phyloP scores from a whole-genome alignment of 2,888 invertebrate genomes.

The Alviniconcha strummeri region DNA sequence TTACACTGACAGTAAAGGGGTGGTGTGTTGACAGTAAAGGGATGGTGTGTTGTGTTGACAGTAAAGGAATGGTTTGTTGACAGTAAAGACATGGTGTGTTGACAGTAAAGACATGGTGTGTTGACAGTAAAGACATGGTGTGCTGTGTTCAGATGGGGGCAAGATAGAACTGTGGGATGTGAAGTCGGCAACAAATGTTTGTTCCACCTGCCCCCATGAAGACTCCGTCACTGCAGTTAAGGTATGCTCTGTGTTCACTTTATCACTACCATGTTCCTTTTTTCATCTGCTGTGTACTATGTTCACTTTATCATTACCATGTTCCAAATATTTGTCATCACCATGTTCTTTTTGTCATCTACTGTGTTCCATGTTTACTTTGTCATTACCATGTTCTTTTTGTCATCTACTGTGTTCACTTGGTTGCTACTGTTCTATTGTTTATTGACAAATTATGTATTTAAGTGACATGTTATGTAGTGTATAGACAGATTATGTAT shows the following conservation, averaged over 20 bases:
- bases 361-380: background rate
- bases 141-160: slow-evolving; percentile 64
- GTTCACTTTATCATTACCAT: background rate
- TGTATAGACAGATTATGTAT: background rate
- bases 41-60: too few relatives aligned
- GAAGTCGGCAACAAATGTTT: slow-evolving; percentile 53
- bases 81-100: too few relatives aligned
- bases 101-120: too few relatives aligned
- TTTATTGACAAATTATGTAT: background rate
- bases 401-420: background rate
- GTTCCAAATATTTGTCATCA: background rate
- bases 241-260: slow-evolving; percentile 46
- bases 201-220: slow-evolving; percentile 61
- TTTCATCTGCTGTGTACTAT: background rate
- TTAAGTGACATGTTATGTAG: background rate
- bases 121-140: background rate
- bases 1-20: too few relatives aligned
- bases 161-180: slow-evolving; percentile 70
- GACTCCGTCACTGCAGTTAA: slow-evolving; percentile 63
- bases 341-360: background rate
- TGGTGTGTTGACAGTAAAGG: too few relatives aligned
- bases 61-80: too few relatives aligned
- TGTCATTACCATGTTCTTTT: background rate
- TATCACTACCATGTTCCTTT: background rate
- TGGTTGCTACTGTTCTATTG: background rate